These are phyloP conservation scores for Distichodus sexfasciatus DNA, from an alignment of 2,797 vertebrate species.

Conservation along the genomic window DNA sequence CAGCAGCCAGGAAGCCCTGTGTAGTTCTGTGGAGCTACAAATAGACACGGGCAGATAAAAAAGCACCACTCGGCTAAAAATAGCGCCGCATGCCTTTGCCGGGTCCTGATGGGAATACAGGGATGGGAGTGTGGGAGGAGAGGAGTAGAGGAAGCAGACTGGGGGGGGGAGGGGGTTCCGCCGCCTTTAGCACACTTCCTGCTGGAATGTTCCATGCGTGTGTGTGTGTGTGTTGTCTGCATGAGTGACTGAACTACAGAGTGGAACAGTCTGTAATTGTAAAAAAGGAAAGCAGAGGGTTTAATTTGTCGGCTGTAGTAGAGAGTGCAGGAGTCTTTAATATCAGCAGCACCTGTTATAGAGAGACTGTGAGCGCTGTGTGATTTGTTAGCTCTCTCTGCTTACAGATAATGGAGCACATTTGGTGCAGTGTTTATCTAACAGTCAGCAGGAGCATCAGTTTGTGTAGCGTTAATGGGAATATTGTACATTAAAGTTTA, in stretches of 20 bases:
- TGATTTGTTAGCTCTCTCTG: too few relatives aligned
- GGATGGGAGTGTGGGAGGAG: conserved; percentile 21
- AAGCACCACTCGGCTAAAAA: conserved; percentile 73
- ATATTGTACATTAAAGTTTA: too few relatives aligned
- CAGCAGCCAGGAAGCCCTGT: conserved; percentile 79
- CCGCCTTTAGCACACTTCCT: conserved; percentile 26
- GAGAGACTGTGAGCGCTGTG: neutral
- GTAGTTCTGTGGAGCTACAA: conserved; percentile 74
- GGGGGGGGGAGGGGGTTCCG: conserved; percentile 33
- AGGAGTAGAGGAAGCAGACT: neutral
- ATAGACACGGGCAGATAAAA: conserved; percentile 77
- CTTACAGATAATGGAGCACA: neutral
- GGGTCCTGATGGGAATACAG: conserved; percentile 70
- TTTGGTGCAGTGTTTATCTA: conserved; percentile 32
- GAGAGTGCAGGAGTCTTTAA: neutral
- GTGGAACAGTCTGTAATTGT: neutral
- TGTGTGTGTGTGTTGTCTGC: neutral
- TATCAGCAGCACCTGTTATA: neutral
- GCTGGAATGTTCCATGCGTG: conserved; percentile 32
- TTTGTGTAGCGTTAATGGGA: too few relatives aligned
- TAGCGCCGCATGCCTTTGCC: conserved; percentile 70
- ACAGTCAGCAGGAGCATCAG: too few relatives aligned
- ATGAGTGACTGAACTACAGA: neutral
- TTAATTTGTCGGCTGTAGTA: neutral
- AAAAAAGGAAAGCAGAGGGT: neutral